Base-by-base conservation (phyloP, 2,797 vertebrate genomes). In the Acipenser oxyrinchus region DNA sequence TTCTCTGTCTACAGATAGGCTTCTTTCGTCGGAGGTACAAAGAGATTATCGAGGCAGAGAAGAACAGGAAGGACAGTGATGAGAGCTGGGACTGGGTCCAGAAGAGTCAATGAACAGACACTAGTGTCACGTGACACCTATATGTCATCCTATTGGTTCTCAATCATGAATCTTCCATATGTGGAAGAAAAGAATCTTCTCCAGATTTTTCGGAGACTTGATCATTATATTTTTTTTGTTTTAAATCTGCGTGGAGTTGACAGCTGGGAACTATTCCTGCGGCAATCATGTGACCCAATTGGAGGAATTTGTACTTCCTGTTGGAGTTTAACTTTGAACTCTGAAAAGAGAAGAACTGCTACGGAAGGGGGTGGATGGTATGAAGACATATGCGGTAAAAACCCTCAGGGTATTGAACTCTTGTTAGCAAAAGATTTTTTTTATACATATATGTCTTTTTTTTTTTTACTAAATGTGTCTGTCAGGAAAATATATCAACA, bases 171-270 rank as follows among this genome's bases (percentile, higher is more conserved):
- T 95, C 95, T 98, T 98, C 92, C 95, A 99, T 97, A 98, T 97
- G 93, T 99, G 96, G 97, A 99, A 99, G 93, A 98, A 89, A 83
- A 86, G 83, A 95, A 92, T 92, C 90, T 96, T 93, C 95, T 98
- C 95, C 95, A 93, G 92, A 95, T 99, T 97, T 97, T 95, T 88
- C 83, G 94, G 95, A 95, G 95, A 88, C 89, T 86, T 87, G 64
- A 86, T 89, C 84, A 90, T 86, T 91, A 90, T 37, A 3, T 2
- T 86, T 84, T 87, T 80, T 74, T 86, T 71, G 63, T 81, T 75
- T 72, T 86, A 77, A 48, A 75, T 72, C 73, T 81, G 70, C 73
- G 79, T 82, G 77, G 80, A 82, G 83, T 84, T 83, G 75, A 78
- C 82, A 81, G 68, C 78, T 81, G 79, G 83, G 76, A 79, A 75